Evolutionary conservation across 1,140 invertebrate genomes (phyloP).

Genomic region (Aricia agestis): DNA sequence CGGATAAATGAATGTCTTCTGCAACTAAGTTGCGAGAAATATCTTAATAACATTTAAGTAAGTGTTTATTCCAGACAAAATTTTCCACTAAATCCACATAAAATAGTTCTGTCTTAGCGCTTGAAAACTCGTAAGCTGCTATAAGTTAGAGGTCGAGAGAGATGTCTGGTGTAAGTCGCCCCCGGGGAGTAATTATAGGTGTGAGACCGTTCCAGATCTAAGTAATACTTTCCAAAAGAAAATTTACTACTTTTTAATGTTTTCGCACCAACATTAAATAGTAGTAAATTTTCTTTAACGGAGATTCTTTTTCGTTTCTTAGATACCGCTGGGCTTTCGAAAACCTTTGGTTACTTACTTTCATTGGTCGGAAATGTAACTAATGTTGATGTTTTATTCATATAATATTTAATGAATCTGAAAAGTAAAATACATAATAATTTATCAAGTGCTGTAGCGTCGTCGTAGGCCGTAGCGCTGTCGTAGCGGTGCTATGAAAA

Average conservation of each 20-base stretch:
- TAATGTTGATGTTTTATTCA: not conserved
- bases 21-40: no score
- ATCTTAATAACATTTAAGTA: no score
- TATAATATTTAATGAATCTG: no score
- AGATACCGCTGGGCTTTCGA: not conserved
- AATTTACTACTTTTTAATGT: slow-evolving; percentile 17
- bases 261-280: not conserved
- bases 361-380: not conserved
- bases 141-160: slow-evolving; percentile 2
- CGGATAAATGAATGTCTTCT: no score
- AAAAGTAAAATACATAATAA: no score
- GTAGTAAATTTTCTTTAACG: slow-evolving; percentile 5
- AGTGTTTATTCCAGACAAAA: not conserved
- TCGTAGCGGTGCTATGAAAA: no score
- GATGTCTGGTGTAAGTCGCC: slow-evolving; percentile 3
- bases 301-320: not conserved
- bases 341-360: not conserved
- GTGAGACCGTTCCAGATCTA: slow-evolving; percentile 10
- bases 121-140: slow-evolving; percentile 4
- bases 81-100: not conserved
- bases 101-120: not conserved
- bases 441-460: no score
- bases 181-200: slow-evolving; percentile 4
- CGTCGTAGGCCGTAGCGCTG: no score
- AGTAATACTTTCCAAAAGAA: slow-evolving; percentile 11